A percentile compares a stretch with the other conserved stretches of the same genome.
Evolutionary conservation across 2,797 vertebrate genomes (phyloP).

Genomic region (Macrochelys suwanniensis): DNA sequence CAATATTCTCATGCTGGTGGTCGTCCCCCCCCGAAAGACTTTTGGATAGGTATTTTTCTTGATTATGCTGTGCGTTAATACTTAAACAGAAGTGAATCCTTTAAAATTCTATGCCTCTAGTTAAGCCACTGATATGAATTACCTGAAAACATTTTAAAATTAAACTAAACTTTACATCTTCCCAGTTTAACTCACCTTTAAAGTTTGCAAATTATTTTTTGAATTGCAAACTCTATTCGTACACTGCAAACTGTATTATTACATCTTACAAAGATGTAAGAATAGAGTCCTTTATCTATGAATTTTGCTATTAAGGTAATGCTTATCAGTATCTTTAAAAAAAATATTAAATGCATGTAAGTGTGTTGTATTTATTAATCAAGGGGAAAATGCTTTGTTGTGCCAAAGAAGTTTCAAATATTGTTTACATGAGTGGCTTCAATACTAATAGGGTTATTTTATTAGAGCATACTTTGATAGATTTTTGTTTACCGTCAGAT

Average conservation of each 20-base stretch:
- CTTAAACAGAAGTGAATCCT: slow-evolving; percentile 3
- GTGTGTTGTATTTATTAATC: slow-evolving; percentile 61
- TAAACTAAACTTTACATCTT: slow-evolving; percentile 27
- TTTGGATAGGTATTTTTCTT: slow-evolving; percentile 49
- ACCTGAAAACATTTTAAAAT: slow-evolving; percentile 36
- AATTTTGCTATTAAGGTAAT: slow-evolving; percentile 68
- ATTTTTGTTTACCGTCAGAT: slow-evolving; percentile 53
- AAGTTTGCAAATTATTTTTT: slow-evolving; percentile 71
- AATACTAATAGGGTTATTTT: slow-evolving; percentile 58
- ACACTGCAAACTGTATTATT: slow-evolving; percentile 40
- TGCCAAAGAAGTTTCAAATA: slow-evolving; percentile 80
- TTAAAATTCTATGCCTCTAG: slow-evolving; percentile 32
- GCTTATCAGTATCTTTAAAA: slow-evolving; percentile 69
- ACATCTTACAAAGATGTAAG: slow-evolving; percentile 1
- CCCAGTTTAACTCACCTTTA: slow-evolving; percentile 41
- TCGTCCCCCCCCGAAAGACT: slow-evolving; percentile 37
- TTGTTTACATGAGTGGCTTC: slow-evolving; percentile 77
- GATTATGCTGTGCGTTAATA: neutral
- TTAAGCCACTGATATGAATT: slow-evolving; percentile 30
- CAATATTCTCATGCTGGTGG: neutral
- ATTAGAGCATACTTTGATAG: slow-evolving; percentile 57
- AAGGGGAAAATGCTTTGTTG: slow-evolving; percentile 75
- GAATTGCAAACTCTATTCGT: slow-evolving; percentile 67
- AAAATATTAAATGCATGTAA: slow-evolving; percentile 57
- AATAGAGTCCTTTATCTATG: slow-evolving; percentile 50